A percentile compares a stretch with the other conserved stretches of the same genome.
Evolutionary conservation across 23 tunicate species (phyloP).

Genomic region (Diplosoma virens): DNA sequence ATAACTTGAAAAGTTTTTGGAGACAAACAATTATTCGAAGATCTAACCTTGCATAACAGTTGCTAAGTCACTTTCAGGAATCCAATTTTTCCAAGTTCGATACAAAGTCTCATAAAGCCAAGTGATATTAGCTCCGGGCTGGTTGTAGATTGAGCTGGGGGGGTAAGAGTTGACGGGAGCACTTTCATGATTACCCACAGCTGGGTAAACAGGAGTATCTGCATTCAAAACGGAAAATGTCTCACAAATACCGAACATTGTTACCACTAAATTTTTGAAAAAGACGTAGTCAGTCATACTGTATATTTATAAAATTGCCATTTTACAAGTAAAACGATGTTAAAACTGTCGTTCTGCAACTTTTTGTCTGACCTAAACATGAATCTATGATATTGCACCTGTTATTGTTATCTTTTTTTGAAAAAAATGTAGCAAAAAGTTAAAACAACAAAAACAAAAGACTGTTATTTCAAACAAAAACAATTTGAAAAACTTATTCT

Average conservation of each 20-base stretch:
- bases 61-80: constrained; percentile 48
- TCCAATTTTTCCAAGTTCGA: constrained; percentile 83
- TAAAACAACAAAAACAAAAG: no score
- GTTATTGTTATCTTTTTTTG: no score
- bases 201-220: constrained; percentile 76
- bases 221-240: neutral
- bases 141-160: constrained; percentile 61
- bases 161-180: constrained; percentile 94
- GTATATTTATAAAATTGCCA: no score
- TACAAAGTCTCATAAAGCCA: constrained; percentile 74
- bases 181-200: constrained; percentile 95
- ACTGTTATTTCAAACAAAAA: no score
- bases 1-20: neutral
- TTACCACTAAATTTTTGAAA: neutral
- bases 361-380: no score
- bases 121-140: constrained; percentile 49
- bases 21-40: neutral
- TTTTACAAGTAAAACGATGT: no score
- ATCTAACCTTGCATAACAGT: constrained; percentile 45
- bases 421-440: no score
- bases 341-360: no score
- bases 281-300: no score
- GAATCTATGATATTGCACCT: no score
- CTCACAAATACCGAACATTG: neutral
- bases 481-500: no score